These are phyloP conservation scores for Sebastes steindachneri DNA, from an alignment of 2,797 vertebrate genomes.

Conservation along the genomic window DNA sequence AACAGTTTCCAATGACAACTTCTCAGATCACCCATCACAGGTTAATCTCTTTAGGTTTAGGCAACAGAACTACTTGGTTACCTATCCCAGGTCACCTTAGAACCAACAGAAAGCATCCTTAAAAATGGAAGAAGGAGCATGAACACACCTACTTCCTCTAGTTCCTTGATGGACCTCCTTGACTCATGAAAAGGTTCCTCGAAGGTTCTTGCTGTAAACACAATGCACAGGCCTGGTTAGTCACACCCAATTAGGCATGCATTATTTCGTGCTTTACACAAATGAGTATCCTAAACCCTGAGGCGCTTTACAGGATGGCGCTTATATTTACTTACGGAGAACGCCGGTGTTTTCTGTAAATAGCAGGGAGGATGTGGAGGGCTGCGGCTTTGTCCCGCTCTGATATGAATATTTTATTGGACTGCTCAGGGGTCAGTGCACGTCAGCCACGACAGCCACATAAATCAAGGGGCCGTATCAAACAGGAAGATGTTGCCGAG, in stretches of 20 bases:
- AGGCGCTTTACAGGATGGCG: background rate
- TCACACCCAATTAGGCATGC: slow-evolving; percentile 32
- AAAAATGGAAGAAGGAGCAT: no score
- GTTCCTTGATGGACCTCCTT: background rate
- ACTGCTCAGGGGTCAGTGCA: slow-evolving; percentile 48
- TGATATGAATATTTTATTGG: slow-evolving; percentile 71
- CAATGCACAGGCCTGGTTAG: slow-evolving; percentile 16
- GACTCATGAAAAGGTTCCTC: background rate
- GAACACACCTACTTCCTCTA: background rate
- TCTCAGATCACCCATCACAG: no score
- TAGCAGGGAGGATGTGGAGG: background rate
- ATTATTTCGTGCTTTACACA: slow-evolving; percentile 43
- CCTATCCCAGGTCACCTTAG: no score
- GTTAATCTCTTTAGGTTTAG: no score
- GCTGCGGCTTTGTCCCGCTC: slow-evolving; percentile 15
- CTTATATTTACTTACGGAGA: slow-evolving; percentile 16
- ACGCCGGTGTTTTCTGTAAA: slow-evolving; percentile 19
- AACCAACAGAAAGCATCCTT: no score
- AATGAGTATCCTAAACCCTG: slow-evolving; percentile 40
- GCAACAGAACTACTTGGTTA: no score
- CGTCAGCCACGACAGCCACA: slow-evolving; percentile 50
- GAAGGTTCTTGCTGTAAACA: slow-evolving; percentile 5
- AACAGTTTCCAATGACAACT: no score
- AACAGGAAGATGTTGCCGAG: slow-evolving; percentile 36
- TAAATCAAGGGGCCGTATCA: slow-evolving; percentile 55